Evolutionary conservation across 2,888 invertebrate species (phyloP), one percentile per base, ranked within the genome.

Genomic region (Troides aeacus): DNA sequence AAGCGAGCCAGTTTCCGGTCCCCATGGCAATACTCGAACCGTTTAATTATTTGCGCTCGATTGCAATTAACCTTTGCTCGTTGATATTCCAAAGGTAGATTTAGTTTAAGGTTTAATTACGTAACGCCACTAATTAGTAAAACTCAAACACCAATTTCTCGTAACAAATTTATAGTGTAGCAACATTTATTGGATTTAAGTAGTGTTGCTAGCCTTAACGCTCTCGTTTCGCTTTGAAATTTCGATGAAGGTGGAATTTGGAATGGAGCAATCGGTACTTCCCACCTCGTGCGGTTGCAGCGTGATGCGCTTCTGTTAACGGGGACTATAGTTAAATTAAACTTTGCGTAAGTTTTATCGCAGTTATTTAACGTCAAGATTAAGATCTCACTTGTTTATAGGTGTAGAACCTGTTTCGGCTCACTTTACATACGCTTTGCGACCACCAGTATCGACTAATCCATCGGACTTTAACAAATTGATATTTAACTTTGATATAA

Each of bases 311-410:
- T 39, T 39, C 39, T 1, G 39, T 39, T 39, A 39, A 39, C 21
- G 10, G 39, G 10, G 39, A 39, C 39, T 39, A 7, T 39, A 39
- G 53, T 53, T 18, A 53, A 6, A 53, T 53, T 18, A 53, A 6
- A 53, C 18, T 53, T n/a, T 18, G 53, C 53, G 17, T 53, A 53
- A n/a, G 53, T 53, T n/a, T 18, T 18, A 4, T 53, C 82, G 80
- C 77, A 80, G 76, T 77, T 78, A 76, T 80, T 79, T 77, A 30
- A 62, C 56, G 74, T 81, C 76, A 79, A 72, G 75, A 76, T 66
- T 86, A 87, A 85, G 88, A 89, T 90, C 88, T 91, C 90, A 88
- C 83, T 87, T 89, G 86, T 90, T 88, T 84, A 88, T 88, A 89
- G 81, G 79, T 77, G 78, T 79, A 77, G 71, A 71, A 75, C 76